Conservation (phyloP, 2,113 vertebrate species). For the Opisthocomus hoazin region DNA sequence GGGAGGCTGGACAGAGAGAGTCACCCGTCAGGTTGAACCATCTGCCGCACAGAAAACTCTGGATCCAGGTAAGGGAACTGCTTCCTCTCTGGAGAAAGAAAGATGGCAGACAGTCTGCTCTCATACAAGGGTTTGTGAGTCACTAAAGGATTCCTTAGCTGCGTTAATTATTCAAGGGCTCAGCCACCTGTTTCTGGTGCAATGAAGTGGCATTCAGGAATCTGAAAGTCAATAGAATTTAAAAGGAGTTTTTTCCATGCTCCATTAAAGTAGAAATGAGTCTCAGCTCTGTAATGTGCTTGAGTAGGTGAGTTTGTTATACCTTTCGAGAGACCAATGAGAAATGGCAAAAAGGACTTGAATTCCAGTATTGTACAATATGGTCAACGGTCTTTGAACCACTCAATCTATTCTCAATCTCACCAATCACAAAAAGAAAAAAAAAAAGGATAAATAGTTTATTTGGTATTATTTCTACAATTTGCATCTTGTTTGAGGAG, state of each 20-base stretch:
- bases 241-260: not conserved
- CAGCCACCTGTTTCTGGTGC: not conserved
- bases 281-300: not conserved
- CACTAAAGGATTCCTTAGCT: not conserved
- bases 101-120: not conserved
- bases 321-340: not conserved
- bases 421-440: not conserved
- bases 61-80: conserved; percentile 12
- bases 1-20: not conserved
- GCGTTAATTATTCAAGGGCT: not conserved
- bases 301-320: not conserved
- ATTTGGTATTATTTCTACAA: not conserved
- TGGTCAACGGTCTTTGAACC: not conserved
- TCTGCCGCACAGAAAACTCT: not conserved
- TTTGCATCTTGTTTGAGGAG: not conserved
- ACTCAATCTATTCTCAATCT: not conserved
- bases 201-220: not conserved
- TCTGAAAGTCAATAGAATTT: not conserved
- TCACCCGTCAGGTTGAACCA: not conserved
- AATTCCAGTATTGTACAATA: not conserved
- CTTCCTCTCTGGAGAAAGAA: not conserved
- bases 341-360: not conserved
- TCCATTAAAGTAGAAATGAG: not conserved
- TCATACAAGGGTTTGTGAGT: not conserved
- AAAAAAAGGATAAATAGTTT: not conserved